phyloP scores from a whole-genome alignment of 2,797 vertebrate genomes.

The Moxostoma hubbsi region DNA sequence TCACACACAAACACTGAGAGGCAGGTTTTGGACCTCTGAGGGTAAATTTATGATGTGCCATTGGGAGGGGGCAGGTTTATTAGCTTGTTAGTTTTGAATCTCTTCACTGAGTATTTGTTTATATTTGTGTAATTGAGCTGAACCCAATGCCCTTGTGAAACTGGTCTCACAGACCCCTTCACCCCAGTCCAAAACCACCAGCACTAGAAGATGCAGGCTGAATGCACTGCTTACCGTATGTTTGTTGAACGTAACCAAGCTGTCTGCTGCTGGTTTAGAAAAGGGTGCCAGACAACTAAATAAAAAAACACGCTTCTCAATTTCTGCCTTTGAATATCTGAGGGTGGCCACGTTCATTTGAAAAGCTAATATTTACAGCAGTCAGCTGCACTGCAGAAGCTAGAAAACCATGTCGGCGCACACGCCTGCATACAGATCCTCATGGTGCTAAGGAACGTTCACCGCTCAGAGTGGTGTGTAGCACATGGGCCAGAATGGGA shows the following conservation, averaged over 20 bases:
- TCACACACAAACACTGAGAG: background rate
- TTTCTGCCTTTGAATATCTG: slow-evolving; percentile 74
- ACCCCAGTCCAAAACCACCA: slow-evolving; percentile 59
- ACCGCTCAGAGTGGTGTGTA: background rate
- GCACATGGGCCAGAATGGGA: slow-evolving; percentile 20
- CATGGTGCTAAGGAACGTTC: slow-evolving; percentile 55
- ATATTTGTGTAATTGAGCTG: slow-evolving; percentile 54
- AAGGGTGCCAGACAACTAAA: slow-evolving; percentile 62
- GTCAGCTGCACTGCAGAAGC: slow-evolving; percentile 67
- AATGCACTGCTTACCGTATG: slow-evolving; percentile 73
- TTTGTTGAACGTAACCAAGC: slow-evolving; percentile 73
- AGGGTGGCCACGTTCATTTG: slow-evolving; percentile 75
- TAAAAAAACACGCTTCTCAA: slow-evolving; percentile 71
- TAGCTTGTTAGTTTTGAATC: slow-evolving; percentile 41
- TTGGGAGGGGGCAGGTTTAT: slow-evolving; percentile 21
- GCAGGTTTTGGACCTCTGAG: slow-evolving; percentile 22
- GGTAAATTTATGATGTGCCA: slow-evolving; percentile 31
- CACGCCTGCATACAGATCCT: slow-evolving; percentile 56
- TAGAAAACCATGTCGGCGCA: slow-evolving; percentile 57
- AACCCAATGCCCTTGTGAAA: slow-evolving; percentile 59
- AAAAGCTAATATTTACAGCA: slow-evolving; percentile 81
- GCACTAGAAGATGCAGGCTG: slow-evolving; percentile 63
- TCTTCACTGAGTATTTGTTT: slow-evolving; percentile 38
- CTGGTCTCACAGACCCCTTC: slow-evolving; percentile 46
- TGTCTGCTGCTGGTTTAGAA: slow-evolving; percentile 72